phyloP scores from a whole-genome alignment of 2,888 invertebrate genomes.

The Microplitis manilae region DNA sequence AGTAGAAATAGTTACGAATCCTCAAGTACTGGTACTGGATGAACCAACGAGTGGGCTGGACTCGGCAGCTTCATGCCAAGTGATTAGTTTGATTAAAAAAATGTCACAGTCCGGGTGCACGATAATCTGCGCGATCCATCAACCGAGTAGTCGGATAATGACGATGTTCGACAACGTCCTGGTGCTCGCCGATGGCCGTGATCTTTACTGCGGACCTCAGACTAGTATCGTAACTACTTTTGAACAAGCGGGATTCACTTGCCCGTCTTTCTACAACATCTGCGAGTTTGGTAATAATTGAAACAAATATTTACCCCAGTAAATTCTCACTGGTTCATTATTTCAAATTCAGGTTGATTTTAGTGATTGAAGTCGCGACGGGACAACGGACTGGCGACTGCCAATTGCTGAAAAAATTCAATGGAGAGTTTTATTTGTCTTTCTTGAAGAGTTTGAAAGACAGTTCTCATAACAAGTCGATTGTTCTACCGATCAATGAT shows the following conservation, averaged over 20 bases:
- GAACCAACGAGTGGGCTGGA: conserved; percentile 79
- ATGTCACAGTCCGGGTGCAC: conserved; percentile 80
- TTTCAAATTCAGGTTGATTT: conserved; percentile 47
- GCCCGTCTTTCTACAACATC: conserved; percentile 85
- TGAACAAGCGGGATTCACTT: conserved; percentile 75
- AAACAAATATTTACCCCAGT: no score
- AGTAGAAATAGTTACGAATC: conserved; percentile 76
- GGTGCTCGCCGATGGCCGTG: conserved; percentile 79
- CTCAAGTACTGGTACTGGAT: conserved; percentile 77
- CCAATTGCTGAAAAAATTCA: conserved; percentile 59
- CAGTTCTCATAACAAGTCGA: background rate
- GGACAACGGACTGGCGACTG: conserved; percentile 73
- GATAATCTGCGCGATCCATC: conserved; percentile 85
- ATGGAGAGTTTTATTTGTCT: conserved; percentile 32
- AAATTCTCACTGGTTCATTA: no score
- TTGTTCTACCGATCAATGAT: background rate
- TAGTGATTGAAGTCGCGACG: conserved; percentile 79
- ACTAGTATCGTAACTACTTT: conserved; percentile 76
- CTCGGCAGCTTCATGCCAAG: conserved; percentile 80
- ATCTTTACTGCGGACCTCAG: conserved; percentile 80
- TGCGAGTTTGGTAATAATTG: conserved; percentile 80
- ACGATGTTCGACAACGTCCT: conserved; percentile 82
- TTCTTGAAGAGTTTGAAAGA: background rate
- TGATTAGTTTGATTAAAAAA: conserved; percentile 76
- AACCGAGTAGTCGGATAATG: conserved; percentile 84